Conservation (phyloP, 2,888 invertebrate genomes). For the Geophilus truncorum region DNA sequence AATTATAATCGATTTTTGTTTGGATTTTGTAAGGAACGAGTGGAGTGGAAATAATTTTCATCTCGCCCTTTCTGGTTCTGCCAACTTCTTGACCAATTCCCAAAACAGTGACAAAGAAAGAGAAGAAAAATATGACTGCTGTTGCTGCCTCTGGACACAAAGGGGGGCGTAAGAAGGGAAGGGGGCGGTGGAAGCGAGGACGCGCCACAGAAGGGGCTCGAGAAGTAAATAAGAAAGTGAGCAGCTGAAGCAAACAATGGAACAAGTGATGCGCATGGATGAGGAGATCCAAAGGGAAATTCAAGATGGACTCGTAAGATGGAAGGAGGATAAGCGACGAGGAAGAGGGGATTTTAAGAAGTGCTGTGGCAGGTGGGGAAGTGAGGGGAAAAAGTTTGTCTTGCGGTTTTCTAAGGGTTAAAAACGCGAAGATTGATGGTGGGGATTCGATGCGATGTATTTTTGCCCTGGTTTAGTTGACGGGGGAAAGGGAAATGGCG, state of each 20-base stretch:
- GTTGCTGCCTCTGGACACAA: slow-evolving; percentile 4
- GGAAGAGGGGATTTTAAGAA: not conserved
- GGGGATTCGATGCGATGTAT: no score
- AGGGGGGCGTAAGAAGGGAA: not conserved
- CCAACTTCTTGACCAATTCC: slow-evolving; percentile 16
- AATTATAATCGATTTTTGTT: slow-evolving; percentile 14
- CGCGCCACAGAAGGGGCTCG: not conserved
- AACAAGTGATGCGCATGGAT: slow-evolving; percentile 11
- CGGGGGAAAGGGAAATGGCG: not conserved
- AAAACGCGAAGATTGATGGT: not conserved
- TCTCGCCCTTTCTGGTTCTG: not conserved
- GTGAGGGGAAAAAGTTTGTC: not conserved
- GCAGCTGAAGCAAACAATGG: slow-evolving; percentile 14
- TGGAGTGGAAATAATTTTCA: not conserved
- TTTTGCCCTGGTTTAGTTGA: not conserved
- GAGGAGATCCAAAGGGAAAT: slow-evolving; percentile 6
- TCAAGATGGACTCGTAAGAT: slow-evolving; percentile 1
- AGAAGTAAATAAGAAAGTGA: slow-evolving; percentile 15
- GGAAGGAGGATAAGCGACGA: not conserved
- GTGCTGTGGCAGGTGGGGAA: not conserved
- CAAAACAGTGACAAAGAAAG: slow-evolving; percentile 9
- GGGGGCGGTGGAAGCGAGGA: not conserved
- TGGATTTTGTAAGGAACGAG: not conserved
- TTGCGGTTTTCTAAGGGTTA: not conserved
- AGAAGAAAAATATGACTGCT: slow-evolving; percentile 14